Evolutionary conservation across 2,888 invertebrate genomes (phyloP), one percentile per base, ranked within the genome.

Genomic region (Lithophane ornitopus): DNA sequence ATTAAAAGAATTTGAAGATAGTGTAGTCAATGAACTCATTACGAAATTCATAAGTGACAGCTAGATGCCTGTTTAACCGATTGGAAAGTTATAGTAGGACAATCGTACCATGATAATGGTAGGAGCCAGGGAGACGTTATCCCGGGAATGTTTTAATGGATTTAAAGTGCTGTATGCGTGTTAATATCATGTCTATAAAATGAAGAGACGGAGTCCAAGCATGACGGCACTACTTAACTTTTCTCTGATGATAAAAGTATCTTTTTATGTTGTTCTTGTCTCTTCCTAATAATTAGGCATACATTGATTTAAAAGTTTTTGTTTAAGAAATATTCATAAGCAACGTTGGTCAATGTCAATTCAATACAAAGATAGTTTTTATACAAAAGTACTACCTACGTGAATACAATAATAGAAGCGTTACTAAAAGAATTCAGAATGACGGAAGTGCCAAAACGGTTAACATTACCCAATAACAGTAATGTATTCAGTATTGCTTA

Each of bases 131-230:
- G 79, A 82, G 90, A 89, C 91, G 90, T 93, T 93, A 94, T 93
- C 91, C 93, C 89, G 85, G 87, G 92, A 92, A 93, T 93, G 91
- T 91, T 94, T 93, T 94, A 95, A 95, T 95, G 95, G 94, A 94
- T 93, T 94, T 90, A 90, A 93, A 94, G 94, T 92, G 93, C 90
- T 91, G 88, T 91, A 92, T 91, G 91, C 91, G 88, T 93, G 92
- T 93, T 93, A 93, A 94, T 94, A 93, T 92, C 91, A 90, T 88
- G 90, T 87, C 90, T 90, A 93, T 94, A 93, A 92, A 93, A 92
- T 84, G 79, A 86, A 85, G 82, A 89, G 91, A 89, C 89, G 85
- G 81, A 87, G 84, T 85, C 76, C 86, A 89, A 87, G 87, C 81
- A 88, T 89, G 87, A 88, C 84, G 84, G 84, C 76, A 79, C 54